A percentile compares a stretch with the other conserved stretches of the same genome.
These are phyloP conservation scores for Megalops cyprinoides DNA, from an alignment of 2,797 vertebrate genomes.

Conservation along the genomic window DNA sequence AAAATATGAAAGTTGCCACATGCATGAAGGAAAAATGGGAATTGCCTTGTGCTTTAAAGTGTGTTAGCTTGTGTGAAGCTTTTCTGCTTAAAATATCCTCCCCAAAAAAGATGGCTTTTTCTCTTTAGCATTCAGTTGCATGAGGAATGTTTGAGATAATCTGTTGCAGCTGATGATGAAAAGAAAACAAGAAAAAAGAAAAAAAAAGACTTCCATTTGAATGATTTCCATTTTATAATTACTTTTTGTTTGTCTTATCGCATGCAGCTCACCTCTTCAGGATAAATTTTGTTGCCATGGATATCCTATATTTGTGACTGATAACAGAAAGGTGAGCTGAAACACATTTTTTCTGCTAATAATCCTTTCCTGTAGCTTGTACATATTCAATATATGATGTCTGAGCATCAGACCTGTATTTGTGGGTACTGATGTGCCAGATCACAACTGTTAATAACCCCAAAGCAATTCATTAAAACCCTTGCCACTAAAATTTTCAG, in stretches of 20 bases:
- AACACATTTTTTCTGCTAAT: background rate
- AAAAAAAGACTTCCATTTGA: background rate
- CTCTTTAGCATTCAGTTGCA: background rate
- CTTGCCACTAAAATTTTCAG: background rate
- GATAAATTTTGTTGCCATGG: constrained; percentile 16
- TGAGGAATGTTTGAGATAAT: background rate
- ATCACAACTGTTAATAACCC: constrained; percentile 14
- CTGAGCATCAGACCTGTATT: background rate
- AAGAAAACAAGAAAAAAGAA: background rate
- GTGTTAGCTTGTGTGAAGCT: too few relatives aligned
- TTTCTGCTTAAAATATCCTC: background rate
- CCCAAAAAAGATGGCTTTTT: background rate
- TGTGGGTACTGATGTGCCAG: background rate
- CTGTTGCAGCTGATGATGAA: background rate
- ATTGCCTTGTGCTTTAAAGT: too few relatives aligned
- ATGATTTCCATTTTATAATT: background rate
- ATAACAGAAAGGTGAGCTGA: background rate
- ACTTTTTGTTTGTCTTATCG: background rate
- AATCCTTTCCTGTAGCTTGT: background rate
- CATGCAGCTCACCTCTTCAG: background rate
- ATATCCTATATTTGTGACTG: background rate
- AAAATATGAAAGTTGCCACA: too few relatives aligned
- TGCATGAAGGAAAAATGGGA: too few relatives aligned
- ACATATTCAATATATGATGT: background rate
- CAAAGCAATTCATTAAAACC: constrained; percentile 9